These are phyloP conservation scores for Strongylocentrotus purpuratus DNA, from an alignment of 35 echinoderm and acorn worm genomes.

Conservation along the genomic window DNA sequence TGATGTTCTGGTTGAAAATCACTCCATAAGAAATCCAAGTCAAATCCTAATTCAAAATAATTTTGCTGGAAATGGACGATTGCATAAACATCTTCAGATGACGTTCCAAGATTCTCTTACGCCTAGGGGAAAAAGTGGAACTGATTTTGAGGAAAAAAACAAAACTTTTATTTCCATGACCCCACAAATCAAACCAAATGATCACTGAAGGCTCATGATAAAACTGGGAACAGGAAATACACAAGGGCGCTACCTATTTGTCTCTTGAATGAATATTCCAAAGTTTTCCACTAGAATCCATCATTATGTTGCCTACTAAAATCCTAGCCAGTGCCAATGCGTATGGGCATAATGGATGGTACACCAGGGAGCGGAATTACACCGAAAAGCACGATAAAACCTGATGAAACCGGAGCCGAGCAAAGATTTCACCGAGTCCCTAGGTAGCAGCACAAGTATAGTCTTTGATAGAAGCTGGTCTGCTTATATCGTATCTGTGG, in stretches of 20 bases:
- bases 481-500: background rate
- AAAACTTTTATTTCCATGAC: background rate
- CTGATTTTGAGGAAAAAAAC: background rate
- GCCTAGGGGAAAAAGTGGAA: background rate
- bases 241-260: background rate
- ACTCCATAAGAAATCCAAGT: background rate
- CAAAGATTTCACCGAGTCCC: background rate
- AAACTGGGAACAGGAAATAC: background rate
- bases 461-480: background rate
- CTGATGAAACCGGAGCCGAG: background rate
- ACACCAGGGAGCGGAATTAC: background rate
- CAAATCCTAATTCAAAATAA: background rate
- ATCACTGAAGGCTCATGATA: background rate
- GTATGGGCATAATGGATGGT: background rate
- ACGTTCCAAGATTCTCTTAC: background rate
- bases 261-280: background rate
- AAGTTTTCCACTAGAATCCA: background rate
- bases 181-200: background rate
- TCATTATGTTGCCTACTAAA: background rate
- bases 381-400: background rate
- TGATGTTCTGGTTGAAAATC: background rate
- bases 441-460: background rate
- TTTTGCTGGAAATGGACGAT: background rate
- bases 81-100: background rate
- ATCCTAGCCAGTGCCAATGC: background rate